Conservation (phyloP, 2,113 vertebrate genomes). For the Callipepla californica region DNA sequence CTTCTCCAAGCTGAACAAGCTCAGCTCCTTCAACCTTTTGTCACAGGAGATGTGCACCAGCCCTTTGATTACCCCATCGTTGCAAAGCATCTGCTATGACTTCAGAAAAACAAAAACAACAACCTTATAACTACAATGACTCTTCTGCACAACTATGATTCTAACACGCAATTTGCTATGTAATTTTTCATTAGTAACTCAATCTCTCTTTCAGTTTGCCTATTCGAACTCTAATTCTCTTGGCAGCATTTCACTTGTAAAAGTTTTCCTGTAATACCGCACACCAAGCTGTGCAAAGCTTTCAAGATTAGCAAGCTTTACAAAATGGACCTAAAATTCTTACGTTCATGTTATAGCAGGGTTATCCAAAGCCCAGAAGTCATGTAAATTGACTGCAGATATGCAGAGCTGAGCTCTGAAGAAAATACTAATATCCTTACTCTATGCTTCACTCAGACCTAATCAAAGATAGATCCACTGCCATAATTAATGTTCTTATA, state of each 20-base stretch:
- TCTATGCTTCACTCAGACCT: not conserved
- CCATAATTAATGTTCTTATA: not conserved
- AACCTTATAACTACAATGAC: rapidly evolving
- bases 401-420: not conserved
- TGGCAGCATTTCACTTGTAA: not conserved
- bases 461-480: not conserved
- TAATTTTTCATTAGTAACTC: not conserved
- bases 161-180: rapidly evolving
- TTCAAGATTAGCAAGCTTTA: not conserved
- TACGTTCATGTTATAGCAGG: not conserved
- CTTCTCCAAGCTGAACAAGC: too few species aligned
- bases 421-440: not conserved
- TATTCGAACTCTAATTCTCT: not conserved
- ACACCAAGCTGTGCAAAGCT: not conserved
- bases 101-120: not conserved
- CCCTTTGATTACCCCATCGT: not conserved
- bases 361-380: not conserved
- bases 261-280: not conserved
- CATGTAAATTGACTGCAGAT: not conserved
- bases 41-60: too few species aligned
- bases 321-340: not conserved
- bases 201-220: not conserved
- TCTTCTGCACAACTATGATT: not conserved
- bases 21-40: too few species aligned
- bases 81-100: not conserved